Evolutionary conservation across 2,888 invertebrate genomes (phyloP), one percentile per base, ranked within the genome.

Genomic region (Muscina levida): DNA sequence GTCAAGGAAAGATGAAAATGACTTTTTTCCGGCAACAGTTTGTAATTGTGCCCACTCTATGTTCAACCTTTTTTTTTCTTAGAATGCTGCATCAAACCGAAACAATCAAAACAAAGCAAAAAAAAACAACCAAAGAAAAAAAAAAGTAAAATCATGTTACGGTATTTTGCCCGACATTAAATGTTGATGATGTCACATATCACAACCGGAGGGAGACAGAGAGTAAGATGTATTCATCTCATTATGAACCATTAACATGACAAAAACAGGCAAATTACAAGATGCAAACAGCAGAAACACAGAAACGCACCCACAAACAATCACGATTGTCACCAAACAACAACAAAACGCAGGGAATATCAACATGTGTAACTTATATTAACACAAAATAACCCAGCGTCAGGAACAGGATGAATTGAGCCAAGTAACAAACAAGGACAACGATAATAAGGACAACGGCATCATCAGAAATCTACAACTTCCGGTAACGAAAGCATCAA

Each of bases 401-500:
- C 13, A 74, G 65, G 66, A 39, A 59, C 71, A 62, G 59, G 56
- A 56, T 66, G 26, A 71, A 65, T 53, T 13, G 22, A 51, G 37
- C 44, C 39, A 67, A 74, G 48, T 11, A 76, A 75, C 72, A 62
- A 53, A 53, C 46, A 3, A 48, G 42, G 53, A 53, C 53, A 68
- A 75, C 17, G 39, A 5, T 3, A 51, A 56, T 53, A 65, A 19
- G 37, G 57, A 19, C 59, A 75, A 56, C 22, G 51, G 57, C 26
- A 57, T 22, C 57, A 57, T 70, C 3, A 44, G 72, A 68, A 80
- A 80, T 57, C 76, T 57, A 66, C 57, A 70, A 70, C 76, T 68
- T 80, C 79, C 76, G 68, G 65, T 31, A 37, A 42, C 42, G 42
- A 39, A 39, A 62, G 19, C n/a, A n/a, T n/a, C n/a, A n/a, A 51